Conservation (phyloP, 2,113 vertebrate genomes). For the Neodon shergylaensis region DNA sequence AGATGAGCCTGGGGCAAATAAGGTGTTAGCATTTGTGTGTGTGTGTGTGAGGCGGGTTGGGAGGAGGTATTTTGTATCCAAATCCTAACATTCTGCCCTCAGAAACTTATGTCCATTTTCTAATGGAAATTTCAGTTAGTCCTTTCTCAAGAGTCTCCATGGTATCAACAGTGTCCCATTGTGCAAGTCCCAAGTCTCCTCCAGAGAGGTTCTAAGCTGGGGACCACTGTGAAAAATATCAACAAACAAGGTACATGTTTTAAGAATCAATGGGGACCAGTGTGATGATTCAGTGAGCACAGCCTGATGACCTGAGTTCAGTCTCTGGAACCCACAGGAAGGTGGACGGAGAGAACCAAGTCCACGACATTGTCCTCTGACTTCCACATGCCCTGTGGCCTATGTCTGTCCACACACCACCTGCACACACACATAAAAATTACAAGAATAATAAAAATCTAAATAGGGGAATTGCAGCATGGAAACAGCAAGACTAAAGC, state of each 20-base stretch:
- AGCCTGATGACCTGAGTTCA: neutral
- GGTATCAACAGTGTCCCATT: neutral
- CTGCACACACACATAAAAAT: neutral
- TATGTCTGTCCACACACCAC: neutral
- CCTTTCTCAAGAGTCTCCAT: neutral
- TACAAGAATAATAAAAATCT: neutral
- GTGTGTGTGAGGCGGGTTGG: rapidly evolving
- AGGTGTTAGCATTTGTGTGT: neutral
- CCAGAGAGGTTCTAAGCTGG: neutral
- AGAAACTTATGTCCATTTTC: neutral
- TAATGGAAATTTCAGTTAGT: neutral
- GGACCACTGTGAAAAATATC: neutral
- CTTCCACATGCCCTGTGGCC: neutral
- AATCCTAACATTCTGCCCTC: neutral
- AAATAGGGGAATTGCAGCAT: neutral
- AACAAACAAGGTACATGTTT: neutral
- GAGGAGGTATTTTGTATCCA: neutral
- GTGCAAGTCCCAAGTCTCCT: neutral
- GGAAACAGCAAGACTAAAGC: neutral
- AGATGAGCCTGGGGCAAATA: neutral
- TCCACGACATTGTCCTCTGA: neutral
- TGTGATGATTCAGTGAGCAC: neutral
- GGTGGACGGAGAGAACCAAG: neutral
- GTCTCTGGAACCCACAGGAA: neutral
- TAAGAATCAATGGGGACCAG: neutral